These are phyloP conservation scores for Stegophylla sp. DNA, from an alignment of 2,888 invertebrate species.

Conservation along the genomic window DNA sequence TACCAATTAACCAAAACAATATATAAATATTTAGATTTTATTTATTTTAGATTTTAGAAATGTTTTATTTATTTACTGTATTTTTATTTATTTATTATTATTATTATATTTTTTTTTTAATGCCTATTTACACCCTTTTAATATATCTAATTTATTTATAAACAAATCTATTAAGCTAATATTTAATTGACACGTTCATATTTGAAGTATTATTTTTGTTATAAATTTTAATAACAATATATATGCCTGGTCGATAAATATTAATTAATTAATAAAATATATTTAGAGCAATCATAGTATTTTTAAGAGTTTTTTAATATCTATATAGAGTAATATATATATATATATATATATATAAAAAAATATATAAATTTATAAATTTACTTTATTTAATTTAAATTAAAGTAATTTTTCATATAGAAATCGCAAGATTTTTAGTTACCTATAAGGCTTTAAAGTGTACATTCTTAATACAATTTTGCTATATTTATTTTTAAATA, in stretches of 20 bases:
- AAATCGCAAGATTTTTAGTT: conserved; percentile 37
- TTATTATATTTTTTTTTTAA: conserved; percentile 48
- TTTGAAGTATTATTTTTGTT: conserved; percentile 59
- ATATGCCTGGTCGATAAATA: conserved; percentile 51
- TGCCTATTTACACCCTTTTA: conserved; percentile 53
- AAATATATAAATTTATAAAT: conserved; percentile 32
- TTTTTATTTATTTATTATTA: conserved; percentile 47
- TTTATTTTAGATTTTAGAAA: conserved; percentile 50
- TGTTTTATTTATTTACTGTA: conserved; percentile 56
- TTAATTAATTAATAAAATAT: conserved; percentile 51
- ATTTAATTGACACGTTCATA: conserved; percentile 57
- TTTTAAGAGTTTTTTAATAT: conserved; percentile 40
- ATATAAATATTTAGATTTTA: conserved; percentile 23
- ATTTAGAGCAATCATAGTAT: conserved; percentile 57
- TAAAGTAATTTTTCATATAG: conserved; percentile 32
- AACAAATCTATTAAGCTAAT: conserved; percentile 53
- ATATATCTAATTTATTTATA: conserved; percentile 50
- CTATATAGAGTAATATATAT: conserved; percentile 27
- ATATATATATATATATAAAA: conserved; percentile 20
- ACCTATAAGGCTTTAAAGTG: conserved; percentile 54
- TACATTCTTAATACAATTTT: conserved; percentile 54
- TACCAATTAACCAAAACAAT: conserved; percentile 50
- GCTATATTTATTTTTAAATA: conserved; percentile 56
- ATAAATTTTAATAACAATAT: conserved; percentile 50
- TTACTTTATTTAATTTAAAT: conserved; percentile 42